Evolutionary conservation across 2,888 invertebrate species (phyloP), one percentile per base, ranked within the genome.

Genomic region (Crioceris asparagi): DNA sequence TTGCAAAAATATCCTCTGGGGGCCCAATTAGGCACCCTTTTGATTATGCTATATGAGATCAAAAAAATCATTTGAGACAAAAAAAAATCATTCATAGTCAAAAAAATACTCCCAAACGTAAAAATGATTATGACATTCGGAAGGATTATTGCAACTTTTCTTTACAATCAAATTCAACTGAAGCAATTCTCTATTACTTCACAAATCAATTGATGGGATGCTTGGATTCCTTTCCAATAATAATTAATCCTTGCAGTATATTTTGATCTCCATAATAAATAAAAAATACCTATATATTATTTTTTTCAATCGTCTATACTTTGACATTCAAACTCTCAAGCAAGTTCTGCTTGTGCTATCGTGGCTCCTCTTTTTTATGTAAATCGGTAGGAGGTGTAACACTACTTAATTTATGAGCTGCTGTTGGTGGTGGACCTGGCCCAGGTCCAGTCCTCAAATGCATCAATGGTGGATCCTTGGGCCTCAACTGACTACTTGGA

Each of bases 331-430:
- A 36, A 17, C 31, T 36, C 26, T 36, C 17, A 17, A 11, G 27
- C n/a, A n/a, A n/a, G n/a, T n/a, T n/a, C n/a, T n/a, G n/a, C n/a
- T 40, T 43, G 46, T 55, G 65, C 65, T 65, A 74, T 74, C 74
- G 74, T 38, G 72, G 71, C 61, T 74, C 74, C 53, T 74, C 74
- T 52, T 74, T 74, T 52, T 73, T 73, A 57, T 71, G 72, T 49
- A 71, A 45, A 41, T 64, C 65, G 34, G 73, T 74, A 60, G 75
- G 74, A 58, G 74, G 72, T 61, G 75, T 74, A 47, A 69, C 69
- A 49, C 73, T 71, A n/a, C n/a, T n/a, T 45, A 64, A 54, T 46
- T 64, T 62, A 42, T 61, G 60, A 31, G 69, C 17, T 11, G 26
- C 19, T 3, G 35, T 60, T 7, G 65, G 64, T 35, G 62, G 61